phyloP scores from a whole-genome alignment of 2,797 vertebrate genomes.

The Prionace glauca region DNA sequence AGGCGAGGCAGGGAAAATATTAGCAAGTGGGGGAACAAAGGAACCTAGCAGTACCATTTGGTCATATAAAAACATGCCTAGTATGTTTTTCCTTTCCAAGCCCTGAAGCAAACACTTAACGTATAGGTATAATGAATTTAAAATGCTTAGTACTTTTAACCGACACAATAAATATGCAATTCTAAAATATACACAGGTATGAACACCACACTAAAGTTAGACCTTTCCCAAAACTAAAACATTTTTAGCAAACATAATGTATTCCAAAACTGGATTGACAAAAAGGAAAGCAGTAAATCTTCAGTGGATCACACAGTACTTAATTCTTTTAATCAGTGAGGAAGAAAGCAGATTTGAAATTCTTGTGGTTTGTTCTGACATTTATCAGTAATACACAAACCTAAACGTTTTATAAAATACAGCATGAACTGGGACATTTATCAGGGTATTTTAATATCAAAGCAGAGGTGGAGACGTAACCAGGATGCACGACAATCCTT shows the following conservation, averaged over 20 bases:
- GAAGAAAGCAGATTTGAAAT: background rate
- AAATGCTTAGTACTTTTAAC: background rate
- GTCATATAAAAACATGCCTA: background rate
- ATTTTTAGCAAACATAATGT: background rate
- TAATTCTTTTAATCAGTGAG: background rate
- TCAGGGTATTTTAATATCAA: conserved; percentile 13
- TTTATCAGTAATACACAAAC: background rate
- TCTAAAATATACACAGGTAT: background rate
- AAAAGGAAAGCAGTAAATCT: background rate
- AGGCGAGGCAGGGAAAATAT: background rate
- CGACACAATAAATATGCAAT: conserved; percentile 1
- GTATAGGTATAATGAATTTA: background rate
- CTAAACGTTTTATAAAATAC: background rate
- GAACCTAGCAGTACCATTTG: background rate
- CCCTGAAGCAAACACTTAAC: background rate
- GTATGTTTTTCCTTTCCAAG: background rate
- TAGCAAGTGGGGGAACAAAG: background rate
- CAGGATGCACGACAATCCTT: background rate
- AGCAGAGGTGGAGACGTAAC: background rate
- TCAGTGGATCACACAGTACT: background rate
- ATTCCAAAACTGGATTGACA: background rate
- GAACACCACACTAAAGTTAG: background rate
- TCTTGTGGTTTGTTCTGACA: background rate
- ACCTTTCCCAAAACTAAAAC: background rate
- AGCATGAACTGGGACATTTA: background rate